phyloP scores from a whole-genome alignment of 2,888 invertebrate genomes.

The Dasysyrphus tricinctus region DNA sequence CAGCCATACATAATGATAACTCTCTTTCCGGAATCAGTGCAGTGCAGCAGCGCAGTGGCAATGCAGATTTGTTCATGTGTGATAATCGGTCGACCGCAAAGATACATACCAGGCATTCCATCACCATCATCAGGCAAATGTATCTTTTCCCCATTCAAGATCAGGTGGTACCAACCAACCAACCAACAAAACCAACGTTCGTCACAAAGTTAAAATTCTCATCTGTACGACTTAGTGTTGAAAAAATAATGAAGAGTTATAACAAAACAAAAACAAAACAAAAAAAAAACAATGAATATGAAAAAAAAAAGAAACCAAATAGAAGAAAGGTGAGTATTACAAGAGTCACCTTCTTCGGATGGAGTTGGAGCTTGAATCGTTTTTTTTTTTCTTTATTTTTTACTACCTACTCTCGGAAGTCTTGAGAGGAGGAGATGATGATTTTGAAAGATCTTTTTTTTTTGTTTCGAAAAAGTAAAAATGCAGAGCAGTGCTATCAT shows the following conservation, averaged over 20 bases:
- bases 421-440: constrained; percentile 52
- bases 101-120: constrained; percentile 65
- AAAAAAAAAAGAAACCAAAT: constrained; percentile 64
- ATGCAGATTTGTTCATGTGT: constrained; percentile 66
- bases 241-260: constrained; percentile 48
- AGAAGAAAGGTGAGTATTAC: constrained; percentile 69
- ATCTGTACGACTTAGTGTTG: constrained; percentile 37
- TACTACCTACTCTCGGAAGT: constrained; percentile 45
- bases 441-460: constrained; percentile 78
- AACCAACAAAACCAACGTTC: constrained; percentile 31
- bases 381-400: constrained; percentile 27
- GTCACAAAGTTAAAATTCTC: constrained; percentile 57
- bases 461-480: constrained; percentile 80
- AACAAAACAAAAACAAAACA: constrained; percentile 21
- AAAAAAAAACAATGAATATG: constrained; percentile 60
- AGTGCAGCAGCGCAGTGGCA: constrained; percentile 49
- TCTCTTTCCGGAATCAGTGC: constrained; percentile 68
- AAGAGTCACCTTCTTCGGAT: constrained; percentile 70
- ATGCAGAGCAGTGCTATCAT: constrained; percentile 81
- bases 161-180: constrained; percentile 43
- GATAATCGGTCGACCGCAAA: constrained; percentile 72
- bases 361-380: constrained; percentile 29
- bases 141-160: constrained; percentile 49
- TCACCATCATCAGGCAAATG: constrained; percentile 22
- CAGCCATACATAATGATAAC: constrained; percentile 42